Evolutionary conservation across 2,888 invertebrate genomes (phyloP), one percentile per base, ranked within the genome.

Genomic region (Gnatocerus cornutus): DNA sequence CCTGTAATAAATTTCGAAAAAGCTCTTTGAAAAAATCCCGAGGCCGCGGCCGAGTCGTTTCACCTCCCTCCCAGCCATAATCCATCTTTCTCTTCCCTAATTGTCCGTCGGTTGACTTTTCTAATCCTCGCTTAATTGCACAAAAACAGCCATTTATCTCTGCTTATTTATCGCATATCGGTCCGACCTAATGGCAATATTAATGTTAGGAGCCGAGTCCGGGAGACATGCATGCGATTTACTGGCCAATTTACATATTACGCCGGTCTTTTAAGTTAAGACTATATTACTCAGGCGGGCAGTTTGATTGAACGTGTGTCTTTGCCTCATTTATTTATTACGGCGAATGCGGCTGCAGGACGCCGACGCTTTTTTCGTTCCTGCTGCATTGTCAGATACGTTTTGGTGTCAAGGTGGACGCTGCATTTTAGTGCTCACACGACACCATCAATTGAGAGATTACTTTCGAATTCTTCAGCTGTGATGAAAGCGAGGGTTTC

Each of bases 371-470:
- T 33, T 61, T 61, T 21, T 21, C 21, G 45, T 21, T 12, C 62
- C 39, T 37, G 16, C 39, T 59, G 16, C 27, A 5, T 21, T 29
- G 29, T 39, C 55, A 14, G 30, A 53, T n/a, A 12, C 16, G 45
- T 62, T 68, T 68, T 62, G 56, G 68, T 53, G 68, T 68, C 68
- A 68, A 68, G 68, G 68, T 37, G 62, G 29, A 27, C 29, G 68
- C 33, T 68, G 56, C 62, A 55, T 68, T 68, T 63, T 55, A 53
- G 61, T 21, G 21, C 21, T 21, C 21, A 21, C 21, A 21, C 21
- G 21, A 21, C 21, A 21, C 4, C 21, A 21, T 21, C 21, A 21
- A 21, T 21, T 21, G 21, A 21, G 21, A 21, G 21, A 21, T 21
- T 21, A 50, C 50, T 50, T 50, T 50, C 50, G 27, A 29, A 50